Base-by-base conservation (phyloP, 2,888 invertebrate genomes). In the Amitus sp. region DNA sequence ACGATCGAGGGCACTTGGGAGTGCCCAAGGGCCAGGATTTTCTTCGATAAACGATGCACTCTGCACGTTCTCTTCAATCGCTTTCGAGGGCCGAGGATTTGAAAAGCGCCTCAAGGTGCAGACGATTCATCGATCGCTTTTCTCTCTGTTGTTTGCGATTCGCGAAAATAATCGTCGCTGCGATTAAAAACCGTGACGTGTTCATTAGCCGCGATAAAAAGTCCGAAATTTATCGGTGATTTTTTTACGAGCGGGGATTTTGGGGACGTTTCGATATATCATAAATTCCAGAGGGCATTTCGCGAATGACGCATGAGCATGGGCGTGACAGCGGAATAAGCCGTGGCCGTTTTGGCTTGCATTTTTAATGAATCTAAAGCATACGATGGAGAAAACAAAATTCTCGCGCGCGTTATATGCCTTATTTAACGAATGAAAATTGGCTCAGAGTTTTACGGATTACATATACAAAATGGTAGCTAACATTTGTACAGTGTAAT, bases 11-110 rank as follows among this genome's bases (percentile, higher is more conserved):
- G 42, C 2, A 15, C 53, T 47, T 59, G 55, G 20, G 48, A 50
- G 47, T 48, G 47, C 37, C 57, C 40, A 53, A 58, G 54, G 54
- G 47, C 58, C 42, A 47, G 51, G 51, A 9, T 58, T 46, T 46
- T 55, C 55, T 40, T 33, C 51, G 59, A 58, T 58, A 59, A 63
- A 63, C 55, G 63, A 47, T 52, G 52, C 40, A 48, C 55, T 59
- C 45, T 51, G 52, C 47, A 46, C 47, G 45, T 50, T 62, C 55
- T 37, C 13, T 17, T 37, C 39, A 52, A 46, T 47, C 48, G 45
- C 43, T 55, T 46, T 59, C 55, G 43, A 59, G 63, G 51, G 59
- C 53, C 46, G 56, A 50, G 59, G 63, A 56, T 59, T 63, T 45
- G 59, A 40, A 63, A 63, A 59, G 63, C 47, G 49, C 58, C 58